Evolutionary conservation across 2,113 vertebrate species (phyloP), one percentile per base, ranked within the genome.

Genomic region (Sinocyclocheilus rhinocerous): DNA sequence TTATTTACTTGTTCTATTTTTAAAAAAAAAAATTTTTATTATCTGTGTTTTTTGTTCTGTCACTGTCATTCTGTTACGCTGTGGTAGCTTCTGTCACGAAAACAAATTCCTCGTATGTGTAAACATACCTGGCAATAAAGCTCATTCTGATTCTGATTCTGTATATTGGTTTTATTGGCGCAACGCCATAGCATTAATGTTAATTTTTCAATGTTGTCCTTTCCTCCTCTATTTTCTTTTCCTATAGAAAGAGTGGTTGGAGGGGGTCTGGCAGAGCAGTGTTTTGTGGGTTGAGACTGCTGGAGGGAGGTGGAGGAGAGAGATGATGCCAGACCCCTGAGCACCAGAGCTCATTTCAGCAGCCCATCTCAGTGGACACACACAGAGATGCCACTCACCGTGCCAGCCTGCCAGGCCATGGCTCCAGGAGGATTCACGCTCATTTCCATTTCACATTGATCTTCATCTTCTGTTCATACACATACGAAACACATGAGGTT

Each of bases 281-380:
- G 22, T 26, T 77, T 65, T 81, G 61, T 67, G 59, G 59, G 59
- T 63, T 80, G 78, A 81, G 79, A 16, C 50, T 77, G 33, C 76
- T 77, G 48, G 50, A 77, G 26, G 22, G 42, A 67, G 79, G 22
- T 81, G 79, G 79, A 81, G 15, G 36, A 24, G 39, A 24, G 79
- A 81, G 79, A 67, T 81, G 78, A 81, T 81, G 57, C 78, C 78
- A 81, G 33, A 26, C 78, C 59, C 59, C 78, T 42, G 39, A 67
- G 79, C 79, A 81, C 59, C 59, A 81, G 79, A 81, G 79, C 79
- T 81, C 79, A 81, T 81, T 81, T 81, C 59, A 63, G 48, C 79
- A 48, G 36, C 20, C 4, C 15, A 39, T 81, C 79, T 81, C 79
- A 45, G 79, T 45, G 39, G 79, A 81, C 59, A 81, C 59, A 80